Evolutionary conservation across 2,888 invertebrate genomes (phyloP), one percentile per base, ranked within the genome.

Genomic region (Helleia helle): DNA sequence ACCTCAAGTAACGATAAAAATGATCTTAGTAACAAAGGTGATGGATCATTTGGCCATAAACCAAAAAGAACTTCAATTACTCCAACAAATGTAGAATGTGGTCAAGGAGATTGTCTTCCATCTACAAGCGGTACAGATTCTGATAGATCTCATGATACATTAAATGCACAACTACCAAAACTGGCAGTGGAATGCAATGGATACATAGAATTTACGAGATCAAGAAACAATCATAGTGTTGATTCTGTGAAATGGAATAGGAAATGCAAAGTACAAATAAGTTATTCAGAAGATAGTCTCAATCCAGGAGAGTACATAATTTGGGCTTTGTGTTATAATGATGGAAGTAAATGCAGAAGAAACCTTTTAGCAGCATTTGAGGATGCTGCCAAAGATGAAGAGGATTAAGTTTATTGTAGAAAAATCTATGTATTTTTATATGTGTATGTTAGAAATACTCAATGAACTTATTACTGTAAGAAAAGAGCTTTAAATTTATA

Each of bases 241-340:
- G 86, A 79, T 44, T 54, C 58, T 43, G 87, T 83, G 71, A 87
- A 86, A 52, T 90, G 90, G 89, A 86, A 84, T 47, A 72, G 89
- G 41, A 87, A 87, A 34, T 89, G 89, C 57, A 89, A 88, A 58
- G 62, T 90, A 38, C 88, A 89, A 65, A 85, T 90, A 9, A 88
- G 88, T 17, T 90, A 89, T 62, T 87, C 86, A 0, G 79, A 81
- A 46, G 83, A 86, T 41, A 80, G 77, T 6, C 56, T 81, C 5
- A 84, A 86, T 58, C 56, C 77, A 41, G 86, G 86, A 12, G 87
- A 88, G 55, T 87, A 86, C 52, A 84, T 86, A 4, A 87, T 90
- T 54, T 88, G 89, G 77, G 70, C 81, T 44, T 80, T 90, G 49
- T 75, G 87, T 43, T 91, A 90, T 55, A 86, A 87, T 42, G 87